These are phyloP conservation scores for Mixornis gularis DNA, from an alignment of 2,113 vertebrate genomes.

Conservation along the genomic window DNA sequence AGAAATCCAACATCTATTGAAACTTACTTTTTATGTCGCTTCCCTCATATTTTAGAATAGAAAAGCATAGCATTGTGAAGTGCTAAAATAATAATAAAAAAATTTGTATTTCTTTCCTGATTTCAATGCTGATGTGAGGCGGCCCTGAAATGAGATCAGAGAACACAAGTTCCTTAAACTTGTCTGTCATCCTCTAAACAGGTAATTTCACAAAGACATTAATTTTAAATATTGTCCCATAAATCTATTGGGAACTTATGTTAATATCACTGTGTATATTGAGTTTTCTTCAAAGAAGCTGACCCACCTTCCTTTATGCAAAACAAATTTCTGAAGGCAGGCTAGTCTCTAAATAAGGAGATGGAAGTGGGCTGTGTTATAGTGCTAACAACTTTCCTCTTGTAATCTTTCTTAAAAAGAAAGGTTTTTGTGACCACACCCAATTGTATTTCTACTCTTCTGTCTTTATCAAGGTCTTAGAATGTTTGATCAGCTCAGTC, in stretches of 20 bases:
- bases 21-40: neutral
- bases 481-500: neutral
- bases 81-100: neutral
- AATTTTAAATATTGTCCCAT: neutral
- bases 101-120: neutral
- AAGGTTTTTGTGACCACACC: neutral
- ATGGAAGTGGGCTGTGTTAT: neutral
- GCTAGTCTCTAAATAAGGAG: neutral
- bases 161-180: neutral
- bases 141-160: neutral
- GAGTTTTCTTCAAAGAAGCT: neutral
- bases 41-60: neutral
- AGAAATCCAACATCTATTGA: neutral
- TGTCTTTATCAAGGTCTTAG: neutral
- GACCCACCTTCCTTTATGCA: neutral
- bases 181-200: neutral
- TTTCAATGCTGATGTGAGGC: neutral
- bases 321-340: neutral
- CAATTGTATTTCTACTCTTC: neutral
- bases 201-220: neutral
- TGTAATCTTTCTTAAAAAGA: accelerated
- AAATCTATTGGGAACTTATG: neutral
- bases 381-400: neutral
- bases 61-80: neutral
- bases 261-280: neutral